These are phyloP conservation scores for Tylochromis polylepis DNA, from an alignment of 2,113 vertebrate species.

Conservation along the genomic window DNA sequence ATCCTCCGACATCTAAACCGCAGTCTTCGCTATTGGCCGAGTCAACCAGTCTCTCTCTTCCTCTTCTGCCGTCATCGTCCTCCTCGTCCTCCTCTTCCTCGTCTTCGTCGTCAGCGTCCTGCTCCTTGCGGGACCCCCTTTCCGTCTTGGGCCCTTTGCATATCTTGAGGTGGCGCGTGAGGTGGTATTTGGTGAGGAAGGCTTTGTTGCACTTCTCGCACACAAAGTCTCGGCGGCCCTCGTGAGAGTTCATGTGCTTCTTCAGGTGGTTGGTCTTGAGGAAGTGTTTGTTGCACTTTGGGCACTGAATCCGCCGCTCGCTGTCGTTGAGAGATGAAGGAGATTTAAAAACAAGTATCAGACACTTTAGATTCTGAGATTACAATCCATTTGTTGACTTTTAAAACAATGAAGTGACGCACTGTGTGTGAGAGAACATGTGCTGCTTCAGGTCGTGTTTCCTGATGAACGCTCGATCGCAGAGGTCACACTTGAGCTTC, in stretches of 20 bases:
- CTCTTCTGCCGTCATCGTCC: conserved; percentile 66
- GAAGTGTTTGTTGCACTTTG: conserved; percentile 95
- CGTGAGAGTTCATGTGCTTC: conserved; percentile 97
- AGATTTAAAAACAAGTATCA: background rate
- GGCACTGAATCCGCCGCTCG: conserved; percentile 91
- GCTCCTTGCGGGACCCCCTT: conserved; percentile 77
- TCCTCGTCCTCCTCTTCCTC: conserved; percentile 79
- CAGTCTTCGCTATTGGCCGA: conserved; percentile 60
- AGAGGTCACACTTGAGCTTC: conserved; percentile 96
- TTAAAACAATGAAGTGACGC: conserved; percentile 20
- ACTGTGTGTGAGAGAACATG: conserved; percentile 93
- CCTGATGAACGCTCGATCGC: conserved; percentile 90
- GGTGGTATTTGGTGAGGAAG: conserved; percentile 97
- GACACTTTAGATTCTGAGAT: background rate
- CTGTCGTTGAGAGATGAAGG: conserved; percentile 64
- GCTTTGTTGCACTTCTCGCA: conserved; percentile 97
- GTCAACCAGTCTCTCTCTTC: conserved; percentile 37
- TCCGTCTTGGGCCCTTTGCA: conserved; percentile 88
- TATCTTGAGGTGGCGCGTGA: conserved; percentile 95
- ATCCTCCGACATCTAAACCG: conserved; percentile 61
- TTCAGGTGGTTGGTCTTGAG: conserved; percentile 93
- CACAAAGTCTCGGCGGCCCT: conserved; percentile 93
- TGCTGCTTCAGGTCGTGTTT: conserved; percentile 96
- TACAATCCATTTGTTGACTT: fast-evolving
- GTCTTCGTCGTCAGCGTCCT: conserved; percentile 76